Percentiles rank a stretch among this genome's conserved stretches.
phyloP scores from a whole-genome alignment of 2,113 vertebrate genomes.

The Podarcis muralis region DNA sequence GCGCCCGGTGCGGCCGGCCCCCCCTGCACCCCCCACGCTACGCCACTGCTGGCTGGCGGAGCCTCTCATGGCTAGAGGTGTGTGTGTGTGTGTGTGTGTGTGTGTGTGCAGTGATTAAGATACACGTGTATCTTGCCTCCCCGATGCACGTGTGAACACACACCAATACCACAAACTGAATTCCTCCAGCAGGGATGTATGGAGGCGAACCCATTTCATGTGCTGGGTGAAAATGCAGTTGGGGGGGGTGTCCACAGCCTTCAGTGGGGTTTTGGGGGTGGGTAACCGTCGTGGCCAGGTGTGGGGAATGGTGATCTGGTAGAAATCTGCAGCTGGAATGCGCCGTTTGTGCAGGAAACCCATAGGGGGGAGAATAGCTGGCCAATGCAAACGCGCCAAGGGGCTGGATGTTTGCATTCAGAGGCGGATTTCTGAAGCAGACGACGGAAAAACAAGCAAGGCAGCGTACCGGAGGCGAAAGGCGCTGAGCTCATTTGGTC shows the following conservation, averaged over 20 bases:
- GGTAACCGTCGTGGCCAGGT: neutral
- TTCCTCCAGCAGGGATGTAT: neutral
- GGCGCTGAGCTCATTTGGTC: neutral
- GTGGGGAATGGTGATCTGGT: neutral
- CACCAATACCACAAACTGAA: too few species aligned
- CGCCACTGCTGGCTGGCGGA: neutral
- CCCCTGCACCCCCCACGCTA: too few species aligned
- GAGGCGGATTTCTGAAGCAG: neutral
- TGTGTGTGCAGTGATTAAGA: neutral
- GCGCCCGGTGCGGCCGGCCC: too few species aligned
- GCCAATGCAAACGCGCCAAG: neutral
- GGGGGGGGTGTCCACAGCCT: neutral
- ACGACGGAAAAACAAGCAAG: neutral
- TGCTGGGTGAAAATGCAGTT: neutral
- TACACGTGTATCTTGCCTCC: neutral
- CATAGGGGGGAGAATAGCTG: neutral
- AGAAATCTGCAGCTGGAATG: neutral
- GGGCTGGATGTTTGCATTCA: neutral
- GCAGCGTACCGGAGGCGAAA: neutral
- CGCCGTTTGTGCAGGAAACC: neutral
- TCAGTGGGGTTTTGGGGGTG: neutral
- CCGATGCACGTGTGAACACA: neutral
- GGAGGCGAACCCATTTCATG: neutral
- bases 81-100: neutral
- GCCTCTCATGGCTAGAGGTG: neutral